Evolutionary conservation across 2,113 vertebrate species (phyloP).

Genomic region (Dryoscopus gambensis): DNA sequence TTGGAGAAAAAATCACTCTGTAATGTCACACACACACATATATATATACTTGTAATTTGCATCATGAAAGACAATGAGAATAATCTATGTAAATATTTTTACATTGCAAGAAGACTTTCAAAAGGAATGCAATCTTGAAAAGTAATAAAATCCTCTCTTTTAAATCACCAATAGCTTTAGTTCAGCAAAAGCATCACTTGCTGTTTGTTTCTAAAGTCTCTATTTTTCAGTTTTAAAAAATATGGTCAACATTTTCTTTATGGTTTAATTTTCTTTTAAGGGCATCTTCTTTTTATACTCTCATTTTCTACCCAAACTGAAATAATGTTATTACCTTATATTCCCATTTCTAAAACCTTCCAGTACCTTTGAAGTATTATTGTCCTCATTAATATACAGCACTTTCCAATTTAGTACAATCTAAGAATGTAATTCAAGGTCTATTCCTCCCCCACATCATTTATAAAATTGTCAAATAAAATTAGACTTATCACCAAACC

Average conservation of each 20-base stretch:
- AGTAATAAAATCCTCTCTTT: not conserved
- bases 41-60: not conserved
- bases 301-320: not conserved
- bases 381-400: slow-evolving; percentile 42
- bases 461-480: slow-evolving; percentile 56
- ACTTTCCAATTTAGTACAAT: slow-evolving; percentile 19
- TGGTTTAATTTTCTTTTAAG: slow-evolving; percentile 14
- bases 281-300: not conserved
- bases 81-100: not conserved
- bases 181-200: not conserved
- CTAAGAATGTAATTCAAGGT: slow-evolving; percentile 23
- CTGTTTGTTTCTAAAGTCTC: not conserved
- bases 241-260: not conserved
- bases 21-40: not conserved
- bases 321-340: slow-evolving; percentile 23
- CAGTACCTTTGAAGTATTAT: slow-evolving; percentile 37
- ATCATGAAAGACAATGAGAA: not conserved
- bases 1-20: not conserved
- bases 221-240: not conserved
- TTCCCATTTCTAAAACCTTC: slow-evolving; percentile 13
- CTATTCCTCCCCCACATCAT: slow-evolving; percentile 10
- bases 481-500: slow-evolving; percentile 50
- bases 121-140: not conserved
- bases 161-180: not conserved
- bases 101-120: not conserved